These are phyloP conservation scores for Lasioglossum baleicum DNA, from an alignment of 1,140 invertebrate genomes.

Conservation along the genomic window DNA sequence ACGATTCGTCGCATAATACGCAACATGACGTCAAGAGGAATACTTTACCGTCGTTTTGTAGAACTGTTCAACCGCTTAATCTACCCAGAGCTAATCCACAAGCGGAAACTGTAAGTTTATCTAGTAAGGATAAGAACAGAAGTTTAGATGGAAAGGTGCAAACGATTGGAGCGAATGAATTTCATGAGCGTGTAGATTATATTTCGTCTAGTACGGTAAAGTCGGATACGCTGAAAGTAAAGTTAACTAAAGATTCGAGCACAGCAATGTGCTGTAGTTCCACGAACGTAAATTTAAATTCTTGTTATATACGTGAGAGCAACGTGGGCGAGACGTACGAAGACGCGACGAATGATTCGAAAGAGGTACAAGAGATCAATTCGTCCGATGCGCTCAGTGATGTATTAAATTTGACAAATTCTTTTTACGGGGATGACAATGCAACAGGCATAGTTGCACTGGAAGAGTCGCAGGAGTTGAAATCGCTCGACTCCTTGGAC, in stretches of 20 bases:
- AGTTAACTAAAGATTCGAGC: slow-evolving; percentile 2
- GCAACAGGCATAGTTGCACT: slow-evolving; percentile 6
- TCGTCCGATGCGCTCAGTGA: not conserved
- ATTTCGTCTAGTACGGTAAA: not conserved
- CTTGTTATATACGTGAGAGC: not conserved
- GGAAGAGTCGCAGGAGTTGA: slow-evolving; percentile 33
- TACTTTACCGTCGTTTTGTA: slow-evolving; percentile 55
- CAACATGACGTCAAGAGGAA: slow-evolving; percentile 65
- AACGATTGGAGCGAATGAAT: slow-evolving; percentile 1
- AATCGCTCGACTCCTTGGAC: slow-evolving; percentile 56
- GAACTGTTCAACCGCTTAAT: slow-evolving; percentile 53
- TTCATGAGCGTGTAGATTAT: slow-evolving; percentile 20
- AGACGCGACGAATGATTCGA: not conserved
- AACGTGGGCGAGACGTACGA: not conserved
- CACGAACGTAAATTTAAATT: slow-evolving; percentile 12
- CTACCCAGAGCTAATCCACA: slow-evolving; percentile 31
- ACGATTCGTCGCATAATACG: slow-evolving; percentile 67
- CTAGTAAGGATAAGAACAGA: slow-evolving; percentile 27
- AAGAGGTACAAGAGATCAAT: not conserved
- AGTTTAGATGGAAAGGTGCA: slow-evolving; percentile 16
- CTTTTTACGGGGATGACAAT: slow-evolving; percentile 18
- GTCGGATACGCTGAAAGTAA: slow-evolving; percentile 11
- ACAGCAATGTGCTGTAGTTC: not conserved
- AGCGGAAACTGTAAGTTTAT: slow-evolving; percentile 17
- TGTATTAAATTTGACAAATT: slow-evolving; percentile 4